phyloP scores from a whole-genome alignment of 2,113 vertebrate species.

The Varanus salvator region DNA sequence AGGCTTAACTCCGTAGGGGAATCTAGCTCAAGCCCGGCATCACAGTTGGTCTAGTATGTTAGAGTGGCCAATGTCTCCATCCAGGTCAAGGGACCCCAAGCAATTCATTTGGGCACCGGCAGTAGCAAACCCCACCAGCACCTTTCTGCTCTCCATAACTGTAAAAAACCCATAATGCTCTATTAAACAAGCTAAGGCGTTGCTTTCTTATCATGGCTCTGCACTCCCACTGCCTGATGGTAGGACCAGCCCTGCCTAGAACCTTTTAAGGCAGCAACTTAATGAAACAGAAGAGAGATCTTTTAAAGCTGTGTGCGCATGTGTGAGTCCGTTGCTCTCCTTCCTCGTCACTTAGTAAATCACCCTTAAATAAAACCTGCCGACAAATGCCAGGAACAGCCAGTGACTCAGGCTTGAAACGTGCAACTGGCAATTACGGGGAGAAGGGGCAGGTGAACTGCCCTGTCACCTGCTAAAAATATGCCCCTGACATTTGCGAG shows the following conservation, averaged over 20 bases:
- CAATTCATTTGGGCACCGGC: background rate
- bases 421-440: background rate
- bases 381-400: conserved; percentile 20
- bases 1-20: background rate
- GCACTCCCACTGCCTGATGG: background rate
- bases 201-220: background rate
- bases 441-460: conserved; percentile 25
- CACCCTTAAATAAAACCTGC: conserved; percentile 44
- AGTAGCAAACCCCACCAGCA: background rate
- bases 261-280: background rate
- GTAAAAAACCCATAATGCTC: background rate
- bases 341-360: conserved; percentile 59
- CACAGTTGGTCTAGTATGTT: background rate
- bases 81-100: background rate
- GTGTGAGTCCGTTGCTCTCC: background rate
- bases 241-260: background rate
- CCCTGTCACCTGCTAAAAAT: conserved; percentile 69
- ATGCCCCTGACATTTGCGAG: conserved; percentile 41
- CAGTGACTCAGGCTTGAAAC: conserved; percentile 60
- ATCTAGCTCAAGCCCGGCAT: background rate
- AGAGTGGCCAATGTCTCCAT: background rate
- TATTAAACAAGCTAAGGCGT: background rate
- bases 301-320: background rate
- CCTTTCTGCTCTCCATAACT: too few species aligned
- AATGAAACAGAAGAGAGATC: background rate